Percentiles rank a stretch among this genome's conserved stretches.
Evolutionary conservation across 92 coral and sea anemone genomes (phyloP).

Genomic region (Zoanthus sansibaricus): DNA sequence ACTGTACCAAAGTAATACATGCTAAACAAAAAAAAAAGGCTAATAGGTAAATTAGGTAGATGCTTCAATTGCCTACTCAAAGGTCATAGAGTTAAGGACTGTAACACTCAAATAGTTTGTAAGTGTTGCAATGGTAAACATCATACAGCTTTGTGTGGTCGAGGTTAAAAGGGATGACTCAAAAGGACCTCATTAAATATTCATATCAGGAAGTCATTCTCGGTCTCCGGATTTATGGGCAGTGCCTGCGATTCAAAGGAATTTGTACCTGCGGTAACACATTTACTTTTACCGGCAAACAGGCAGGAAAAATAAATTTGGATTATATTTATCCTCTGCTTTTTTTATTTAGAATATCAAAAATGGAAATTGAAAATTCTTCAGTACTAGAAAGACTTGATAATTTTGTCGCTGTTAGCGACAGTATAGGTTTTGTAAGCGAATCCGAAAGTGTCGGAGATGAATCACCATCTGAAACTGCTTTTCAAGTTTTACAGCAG

Average conservation of each 20-base stretch:
- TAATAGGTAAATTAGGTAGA: constrained; percentile 4
- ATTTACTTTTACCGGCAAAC: no score
- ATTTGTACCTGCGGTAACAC: no score
- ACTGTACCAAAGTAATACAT: neutral
- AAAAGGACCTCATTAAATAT: no score
- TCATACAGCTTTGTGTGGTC: constrained; percentile 20
- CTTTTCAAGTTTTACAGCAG: no score
- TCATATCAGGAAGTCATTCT: no score
- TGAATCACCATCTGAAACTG: neutral
- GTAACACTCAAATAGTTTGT: constrained; percentile 14
- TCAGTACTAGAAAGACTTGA: neutral
- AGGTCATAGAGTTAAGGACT: neutral
- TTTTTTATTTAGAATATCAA: no score
- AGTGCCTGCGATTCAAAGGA: no score
- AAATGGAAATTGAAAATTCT: neutral
- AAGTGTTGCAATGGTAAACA: constrained; percentile 15
- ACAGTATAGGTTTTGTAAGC: neutral
- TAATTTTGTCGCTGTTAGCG: neutral
- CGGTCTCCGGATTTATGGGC: no score
- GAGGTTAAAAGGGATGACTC: no score
- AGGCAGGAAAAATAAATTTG: no score
- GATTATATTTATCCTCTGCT: no score
- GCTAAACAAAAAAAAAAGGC: constrained; percentile 1
- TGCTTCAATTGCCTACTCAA: constrained; percentile 11
- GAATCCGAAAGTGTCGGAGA: neutral